Conservation (phyloP, 2,113 vertebrate species). For the Crotalus horridus region DNA sequence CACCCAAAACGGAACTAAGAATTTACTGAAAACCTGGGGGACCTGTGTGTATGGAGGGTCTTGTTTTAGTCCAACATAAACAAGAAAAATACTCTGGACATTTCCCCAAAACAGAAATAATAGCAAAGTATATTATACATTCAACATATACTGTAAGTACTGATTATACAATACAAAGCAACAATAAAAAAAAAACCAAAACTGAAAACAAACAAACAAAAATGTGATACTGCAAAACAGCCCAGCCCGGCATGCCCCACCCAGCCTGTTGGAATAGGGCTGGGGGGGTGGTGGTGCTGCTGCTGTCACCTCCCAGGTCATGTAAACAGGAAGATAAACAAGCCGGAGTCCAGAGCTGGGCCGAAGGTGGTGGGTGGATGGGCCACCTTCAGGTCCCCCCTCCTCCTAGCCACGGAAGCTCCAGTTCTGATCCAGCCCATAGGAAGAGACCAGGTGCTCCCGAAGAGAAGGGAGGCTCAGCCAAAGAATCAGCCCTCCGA, state of each 20-base stretch:
- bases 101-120: constrained; percentile 76
- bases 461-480: background rate
- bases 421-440: background rate
- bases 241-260: constrained; percentile 54
- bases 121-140: constrained; percentile 76
- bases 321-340: constrained; percentile 57
- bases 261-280: constrained; percentile 18
- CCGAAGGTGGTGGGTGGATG: background rate
- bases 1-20: constrained; percentile 64
- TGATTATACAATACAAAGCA: constrained; percentile 75
- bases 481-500: constrained; percentile 40
- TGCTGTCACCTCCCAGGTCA: constrained; percentile 51
- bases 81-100: constrained; percentile 72
- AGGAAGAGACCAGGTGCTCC: background rate
- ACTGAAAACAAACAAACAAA: constrained; percentile 15
- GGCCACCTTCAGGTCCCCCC: no score
- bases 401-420: background rate
- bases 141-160: constrained; percentile 74
- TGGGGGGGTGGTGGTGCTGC: constrained; percentile 28
- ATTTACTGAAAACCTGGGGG: constrained; percentile 52
- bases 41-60: constrained; percentile 29
- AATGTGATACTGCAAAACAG: constrained; percentile 65
- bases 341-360: constrained; percentile 42
- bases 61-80: constrained; percentile 70
- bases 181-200: constrained; percentile 52